Conservation (phyloP, 1,140 invertebrate genomes). For the Cydia pomonella region DNA sequence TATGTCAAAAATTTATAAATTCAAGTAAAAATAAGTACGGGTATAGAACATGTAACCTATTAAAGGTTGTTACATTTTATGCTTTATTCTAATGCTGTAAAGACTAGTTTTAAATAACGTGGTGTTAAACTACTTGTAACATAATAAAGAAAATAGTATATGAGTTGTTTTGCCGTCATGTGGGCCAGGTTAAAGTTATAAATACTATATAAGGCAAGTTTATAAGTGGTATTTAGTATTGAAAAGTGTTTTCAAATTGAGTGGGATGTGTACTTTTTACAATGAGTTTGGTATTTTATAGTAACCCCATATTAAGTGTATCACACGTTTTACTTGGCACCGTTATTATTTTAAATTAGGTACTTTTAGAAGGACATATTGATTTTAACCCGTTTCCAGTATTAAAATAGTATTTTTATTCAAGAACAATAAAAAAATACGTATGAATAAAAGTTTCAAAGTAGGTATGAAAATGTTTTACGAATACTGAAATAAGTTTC, state of each 20-base stretch:
- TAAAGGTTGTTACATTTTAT: background rate
- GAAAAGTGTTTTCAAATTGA: background rate
- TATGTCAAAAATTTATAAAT: too few relatives aligned
- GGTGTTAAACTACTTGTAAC: background rate
- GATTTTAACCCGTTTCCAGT: too few relatives aligned
- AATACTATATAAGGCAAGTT: conserved; percentile 10
- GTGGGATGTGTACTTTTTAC: background rate
- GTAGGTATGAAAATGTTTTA: too few relatives aligned
- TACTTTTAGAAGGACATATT: too few relatives aligned
- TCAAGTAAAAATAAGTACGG: too few relatives aligned
- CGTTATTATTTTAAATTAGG: too few relatives aligned
- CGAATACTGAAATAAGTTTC: too few relatives aligned
- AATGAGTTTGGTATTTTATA: background rate
- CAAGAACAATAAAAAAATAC: too few relatives aligned
- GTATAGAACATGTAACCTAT: too few relatives aligned
- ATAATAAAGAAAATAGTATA: conserved; percentile 8
- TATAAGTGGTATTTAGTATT: background rate
- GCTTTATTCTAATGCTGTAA: background rate
- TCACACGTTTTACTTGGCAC: too few relatives aligned
- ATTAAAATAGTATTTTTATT: too few relatives aligned
- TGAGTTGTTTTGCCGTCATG: conserved; percentile 1
- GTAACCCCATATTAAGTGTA: background rate
- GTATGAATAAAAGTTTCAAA: too few relatives aligned
- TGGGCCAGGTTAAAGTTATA: background rate
- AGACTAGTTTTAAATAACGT: background rate